phyloP scores from a whole-genome alignment of 2,797 vertebrate species.

The Protosalanx chinensis region DNA sequence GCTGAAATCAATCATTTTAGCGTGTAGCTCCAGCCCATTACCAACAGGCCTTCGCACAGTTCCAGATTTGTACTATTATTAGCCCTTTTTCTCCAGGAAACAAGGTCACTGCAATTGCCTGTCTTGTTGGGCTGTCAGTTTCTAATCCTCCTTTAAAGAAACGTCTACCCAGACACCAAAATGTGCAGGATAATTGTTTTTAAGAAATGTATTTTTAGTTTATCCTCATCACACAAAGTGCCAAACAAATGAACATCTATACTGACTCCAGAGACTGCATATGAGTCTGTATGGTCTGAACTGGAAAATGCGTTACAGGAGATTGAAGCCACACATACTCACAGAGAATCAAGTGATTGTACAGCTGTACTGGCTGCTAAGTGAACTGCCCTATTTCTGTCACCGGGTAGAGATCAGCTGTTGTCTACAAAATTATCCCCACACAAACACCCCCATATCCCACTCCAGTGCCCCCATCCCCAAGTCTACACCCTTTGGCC shows the following conservation, averaged over 20 bases:
- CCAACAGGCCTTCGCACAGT: conserved; percentile 53
- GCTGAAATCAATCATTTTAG: conserved; percentile 52
- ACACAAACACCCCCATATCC: conserved; percentile 27
- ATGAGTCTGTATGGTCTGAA: neutral
- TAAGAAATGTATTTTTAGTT: neutral
- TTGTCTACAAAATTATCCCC: conserved; percentile 61
- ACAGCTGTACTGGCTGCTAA: conserved; percentile 45
- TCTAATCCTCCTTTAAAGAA: conserved; percentile 62
- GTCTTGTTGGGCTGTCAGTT: conserved; percentile 67
- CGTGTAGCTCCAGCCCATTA: conserved; percentile 60
- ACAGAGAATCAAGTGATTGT: conserved; percentile 42
- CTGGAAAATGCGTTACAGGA: conserved; percentile 36
- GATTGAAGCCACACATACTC: conserved; percentile 4
- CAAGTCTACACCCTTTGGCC: neutral
- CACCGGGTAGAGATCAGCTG: conserved; percentile 68
- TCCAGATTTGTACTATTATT: conserved; percentile 73
- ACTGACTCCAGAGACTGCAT: neutral
- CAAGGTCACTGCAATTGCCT: conserved; percentile 70
- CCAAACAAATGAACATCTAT: neutral
- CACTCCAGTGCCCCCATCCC: neutral
- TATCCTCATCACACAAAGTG: neutral
- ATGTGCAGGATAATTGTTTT: neutral
- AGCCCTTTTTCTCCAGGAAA: conserved; percentile 70
- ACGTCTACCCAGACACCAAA: conserved; percentile 33
- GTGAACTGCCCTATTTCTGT: conserved; percentile 70